Conservation (phyloP, 2,888 invertebrate genomes). For the Cheilosia pagana region DNA sequence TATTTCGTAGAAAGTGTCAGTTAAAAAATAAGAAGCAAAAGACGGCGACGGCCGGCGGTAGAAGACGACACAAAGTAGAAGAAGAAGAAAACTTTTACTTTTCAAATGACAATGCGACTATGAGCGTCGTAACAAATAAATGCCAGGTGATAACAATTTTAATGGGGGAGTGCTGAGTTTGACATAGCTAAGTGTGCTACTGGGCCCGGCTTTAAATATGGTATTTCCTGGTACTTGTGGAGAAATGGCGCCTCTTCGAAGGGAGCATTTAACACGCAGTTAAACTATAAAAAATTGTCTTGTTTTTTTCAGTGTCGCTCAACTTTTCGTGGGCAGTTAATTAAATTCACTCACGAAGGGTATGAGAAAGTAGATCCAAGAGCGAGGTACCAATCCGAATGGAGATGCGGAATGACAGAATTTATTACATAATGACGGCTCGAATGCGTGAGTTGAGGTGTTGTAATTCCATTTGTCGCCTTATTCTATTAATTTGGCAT, state of each 20-base stretch:
- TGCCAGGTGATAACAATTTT: slow-evolving; percentile 60
- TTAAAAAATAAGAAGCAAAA: slow-evolving; percentile 19
- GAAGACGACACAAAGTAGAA: slow-evolving; percentile 6
- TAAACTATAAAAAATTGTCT: neutral
- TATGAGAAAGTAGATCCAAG: neutral
- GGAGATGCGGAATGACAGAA: no score
- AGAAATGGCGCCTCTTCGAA: slow-evolving; percentile 35
- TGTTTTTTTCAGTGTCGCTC: neutral
- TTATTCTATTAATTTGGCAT: no score
- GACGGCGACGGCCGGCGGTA: slow-evolving; percentile 7
- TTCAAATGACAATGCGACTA: slow-evolving; percentile 67
- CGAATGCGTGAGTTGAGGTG: no score
- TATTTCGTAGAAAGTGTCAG: slow-evolving; percentile 70
- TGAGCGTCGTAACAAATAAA: slow-evolving; percentile 48
- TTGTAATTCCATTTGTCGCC: no score
- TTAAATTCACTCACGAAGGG: slow-evolving; percentile 37
- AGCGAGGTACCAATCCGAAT: no score
- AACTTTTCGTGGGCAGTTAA: slow-evolving; percentile 36
- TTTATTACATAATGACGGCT: no score
- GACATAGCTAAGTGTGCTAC: slow-evolving; percentile 45
- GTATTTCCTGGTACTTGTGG: slow-evolving; percentile 22
- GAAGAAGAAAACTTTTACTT: slow-evolving; percentile 64
- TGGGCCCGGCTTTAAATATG: slow-evolving; percentile 20
- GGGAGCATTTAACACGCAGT: neutral
- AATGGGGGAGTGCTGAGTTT: slow-evolving; percentile 33